Conservation (phyloP, 2,113 vertebrate species). For the Ailurus styani region DNA sequence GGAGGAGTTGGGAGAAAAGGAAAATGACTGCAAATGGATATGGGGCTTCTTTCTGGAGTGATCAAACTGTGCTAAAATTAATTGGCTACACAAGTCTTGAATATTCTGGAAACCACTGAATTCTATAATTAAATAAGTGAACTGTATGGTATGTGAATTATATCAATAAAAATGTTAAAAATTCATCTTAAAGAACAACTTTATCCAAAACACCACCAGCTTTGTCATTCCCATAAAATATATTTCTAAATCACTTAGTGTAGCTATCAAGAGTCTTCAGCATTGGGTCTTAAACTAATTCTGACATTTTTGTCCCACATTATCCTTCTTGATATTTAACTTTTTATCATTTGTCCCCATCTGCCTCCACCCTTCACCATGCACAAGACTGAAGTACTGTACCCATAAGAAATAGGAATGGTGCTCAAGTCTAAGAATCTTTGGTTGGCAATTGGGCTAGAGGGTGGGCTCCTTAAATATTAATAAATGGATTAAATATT, state of each 20-base stretch:
- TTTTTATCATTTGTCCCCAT: neutral
- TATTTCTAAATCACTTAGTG: neutral
- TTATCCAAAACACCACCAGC: neutral
- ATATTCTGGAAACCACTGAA: neutral
- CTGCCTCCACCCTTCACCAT: neutral
- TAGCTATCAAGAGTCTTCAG: neutral
- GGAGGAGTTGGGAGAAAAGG: neutral
- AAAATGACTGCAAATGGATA: neutral
- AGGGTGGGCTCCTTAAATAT: neutral
- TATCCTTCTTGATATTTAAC: neutral
- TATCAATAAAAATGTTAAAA: neutral
- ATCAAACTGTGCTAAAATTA: neutral
- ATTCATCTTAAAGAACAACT: neutral
- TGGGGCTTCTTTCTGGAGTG: neutral
- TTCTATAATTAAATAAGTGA: neutral
- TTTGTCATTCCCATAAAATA: neutral
- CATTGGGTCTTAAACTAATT: neutral
- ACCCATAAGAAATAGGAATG: neutral
- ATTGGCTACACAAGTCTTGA: neutral
- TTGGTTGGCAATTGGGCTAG: neutral
- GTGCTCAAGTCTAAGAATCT: neutral
- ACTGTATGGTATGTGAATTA: neutral
- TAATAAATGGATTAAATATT: neutral
- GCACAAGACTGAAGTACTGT: neutral
- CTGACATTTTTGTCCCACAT: neutral